Conservation (phyloP, 2,797 vertebrate species). For the Acestrorhynchus altus region DNA sequence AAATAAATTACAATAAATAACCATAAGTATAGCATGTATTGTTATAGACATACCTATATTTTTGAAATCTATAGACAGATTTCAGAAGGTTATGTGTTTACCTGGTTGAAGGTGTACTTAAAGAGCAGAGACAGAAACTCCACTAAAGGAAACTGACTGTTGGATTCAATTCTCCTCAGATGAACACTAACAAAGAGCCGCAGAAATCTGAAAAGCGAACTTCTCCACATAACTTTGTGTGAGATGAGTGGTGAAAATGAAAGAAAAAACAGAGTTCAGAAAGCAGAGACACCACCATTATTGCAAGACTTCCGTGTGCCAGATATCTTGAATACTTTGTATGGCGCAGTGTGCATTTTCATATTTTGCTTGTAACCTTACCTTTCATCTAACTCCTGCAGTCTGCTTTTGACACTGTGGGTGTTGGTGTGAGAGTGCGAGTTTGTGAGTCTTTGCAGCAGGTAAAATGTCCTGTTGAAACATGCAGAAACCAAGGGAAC, state of each 20-base stretch:
- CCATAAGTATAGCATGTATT: too few relatives aligned
- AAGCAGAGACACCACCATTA: not conserved
- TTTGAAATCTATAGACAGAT: not conserved
- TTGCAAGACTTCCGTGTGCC: not conserved
- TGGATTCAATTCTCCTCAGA: slow-evolving; percentile 94
- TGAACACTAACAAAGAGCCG: slow-evolving; percentile 97
- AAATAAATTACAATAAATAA: too few relatives aligned
- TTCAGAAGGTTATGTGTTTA: slow-evolving; percentile 63
- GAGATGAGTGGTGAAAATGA: slow-evolving; percentile 32
- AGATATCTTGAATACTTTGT: too few relatives aligned
- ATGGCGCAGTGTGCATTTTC: slow-evolving; percentile 30
- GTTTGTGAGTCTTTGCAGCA: slow-evolving; percentile 93
- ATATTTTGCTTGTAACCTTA: slow-evolving; percentile 66
- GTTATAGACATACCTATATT: too few relatives aligned
- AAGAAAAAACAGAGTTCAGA: slow-evolving; percentile 16
- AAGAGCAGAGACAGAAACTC: slow-evolving; percentile 95
- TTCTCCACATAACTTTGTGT: slow-evolving; percentile 93
- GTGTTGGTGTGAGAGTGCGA: slow-evolving; percentile 93
- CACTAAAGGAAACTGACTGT: slow-evolving; percentile 95
- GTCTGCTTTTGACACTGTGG: slow-evolving; percentile 89
- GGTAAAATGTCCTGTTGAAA: slow-evolving; percentile 99
- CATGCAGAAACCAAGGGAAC: slow-evolving; percentile 95
- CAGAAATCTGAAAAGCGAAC: slow-evolving; percentile 98
- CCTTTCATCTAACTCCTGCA: slow-evolving; percentile 98
- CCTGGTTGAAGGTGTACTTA: slow-evolving; percentile 99